phyloP scores from a whole-genome alignment of 2,888 invertebrate species.

The Salticus scenicus region DNA sequence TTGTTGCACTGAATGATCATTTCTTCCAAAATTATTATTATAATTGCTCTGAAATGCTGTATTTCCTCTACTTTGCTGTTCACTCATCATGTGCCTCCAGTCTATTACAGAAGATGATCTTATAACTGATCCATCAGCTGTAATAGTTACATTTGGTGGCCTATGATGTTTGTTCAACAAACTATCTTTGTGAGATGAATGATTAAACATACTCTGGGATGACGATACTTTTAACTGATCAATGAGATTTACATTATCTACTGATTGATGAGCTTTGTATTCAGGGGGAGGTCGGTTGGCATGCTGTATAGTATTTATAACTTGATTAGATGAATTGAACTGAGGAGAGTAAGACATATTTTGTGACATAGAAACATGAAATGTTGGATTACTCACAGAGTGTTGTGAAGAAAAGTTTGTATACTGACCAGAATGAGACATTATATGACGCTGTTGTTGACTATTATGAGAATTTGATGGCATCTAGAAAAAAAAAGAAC shows the following conservation, averaged over 20 bases:
- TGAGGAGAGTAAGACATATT: slow-evolving; percentile 32
- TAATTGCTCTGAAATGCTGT: slow-evolving; percentile 43
- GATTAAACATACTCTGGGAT: slow-evolving; percentile 26
- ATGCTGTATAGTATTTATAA: neutral
- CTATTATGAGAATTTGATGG: slow-evolving; percentile 26
- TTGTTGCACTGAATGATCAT: slow-evolving; percentile 74
- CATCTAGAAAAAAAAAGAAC: slow-evolving; percentile 15
- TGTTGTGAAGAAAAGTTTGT: slow-evolving; percentile 29
- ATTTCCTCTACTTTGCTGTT: slow-evolving; percentile 75
- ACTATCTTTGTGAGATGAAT: slow-evolving; percentile 32
- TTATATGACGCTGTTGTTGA: slow-evolving; percentile 23
- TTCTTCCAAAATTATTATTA: slow-evolving; percentile 22
- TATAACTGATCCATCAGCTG: slow-evolving; percentile 77
- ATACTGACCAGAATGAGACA: slow-evolving; percentile 13
- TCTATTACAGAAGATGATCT: slow-evolving; percentile 78
- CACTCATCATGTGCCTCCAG: slow-evolving; percentile 78
- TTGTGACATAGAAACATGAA: slow-evolving; percentile 50
- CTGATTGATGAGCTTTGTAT: slow-evolving; percentile 39
- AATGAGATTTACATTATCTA: slow-evolving; percentile 30
- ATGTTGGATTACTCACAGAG: slow-evolving; percentile 28
- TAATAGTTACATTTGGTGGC: slow-evolving; percentile 80
- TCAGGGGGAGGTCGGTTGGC: slow-evolving; percentile 55
- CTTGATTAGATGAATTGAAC: slow-evolving; percentile 25
- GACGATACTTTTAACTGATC: slow-evolving; percentile 39
- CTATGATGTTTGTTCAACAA: slow-evolving; percentile 76